These are phyloP conservation scores for Choristoneura fumiferana DNA, from an alignment of 1,140 invertebrate species.

Conservation along the genomic window DNA sequence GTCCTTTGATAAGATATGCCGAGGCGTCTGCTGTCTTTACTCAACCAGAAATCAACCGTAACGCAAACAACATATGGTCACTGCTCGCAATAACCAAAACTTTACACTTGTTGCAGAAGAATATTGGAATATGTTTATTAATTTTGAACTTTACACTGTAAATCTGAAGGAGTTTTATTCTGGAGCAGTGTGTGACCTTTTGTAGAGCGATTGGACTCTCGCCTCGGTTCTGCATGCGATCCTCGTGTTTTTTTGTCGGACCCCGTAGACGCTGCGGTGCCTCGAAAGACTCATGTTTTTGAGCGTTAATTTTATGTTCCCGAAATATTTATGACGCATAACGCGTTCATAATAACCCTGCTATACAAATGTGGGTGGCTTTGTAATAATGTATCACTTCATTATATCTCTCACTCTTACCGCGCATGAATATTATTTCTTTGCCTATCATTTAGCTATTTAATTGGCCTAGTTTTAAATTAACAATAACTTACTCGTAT, in stretches of 20 bases:
- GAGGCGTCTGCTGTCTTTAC: conserved; percentile 28
- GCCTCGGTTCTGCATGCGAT: conserved; percentile 61
- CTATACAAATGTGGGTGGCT: conserved; percentile 75
- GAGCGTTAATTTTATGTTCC: conserved; percentile 77
- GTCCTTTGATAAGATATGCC: conserved; percentile 67
- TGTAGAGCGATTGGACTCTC: conserved; percentile 38
- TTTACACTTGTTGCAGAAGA: conserved; percentile 14
- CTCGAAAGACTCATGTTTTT: conserved; percentile 71
- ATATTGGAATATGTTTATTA: conserved; percentile 21
- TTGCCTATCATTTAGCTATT: no score
- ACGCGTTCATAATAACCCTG: conserved; percentile 68
- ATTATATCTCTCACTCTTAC: conserved; percentile 40
- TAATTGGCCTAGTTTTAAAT: no score
- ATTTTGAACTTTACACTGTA: conserved; percentile 30
- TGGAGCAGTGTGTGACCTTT: conserved; percentile 29
- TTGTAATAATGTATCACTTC: conserved; percentile 69
- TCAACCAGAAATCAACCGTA: conserved; percentile 59
- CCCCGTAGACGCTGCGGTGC: conserved; percentile 72
- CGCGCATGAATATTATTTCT: background rate
- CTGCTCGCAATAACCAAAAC: conserved; percentile 38
- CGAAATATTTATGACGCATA: conserved; percentile 78
- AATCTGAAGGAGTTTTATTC: conserved; percentile 26
- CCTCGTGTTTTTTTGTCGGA: conserved; percentile 65
- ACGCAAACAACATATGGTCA: conserved; percentile 51
- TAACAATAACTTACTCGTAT: no score